Conservation (phyloP, 2,797 vertebrate species). For the Serranus cabrilla region DNA sequence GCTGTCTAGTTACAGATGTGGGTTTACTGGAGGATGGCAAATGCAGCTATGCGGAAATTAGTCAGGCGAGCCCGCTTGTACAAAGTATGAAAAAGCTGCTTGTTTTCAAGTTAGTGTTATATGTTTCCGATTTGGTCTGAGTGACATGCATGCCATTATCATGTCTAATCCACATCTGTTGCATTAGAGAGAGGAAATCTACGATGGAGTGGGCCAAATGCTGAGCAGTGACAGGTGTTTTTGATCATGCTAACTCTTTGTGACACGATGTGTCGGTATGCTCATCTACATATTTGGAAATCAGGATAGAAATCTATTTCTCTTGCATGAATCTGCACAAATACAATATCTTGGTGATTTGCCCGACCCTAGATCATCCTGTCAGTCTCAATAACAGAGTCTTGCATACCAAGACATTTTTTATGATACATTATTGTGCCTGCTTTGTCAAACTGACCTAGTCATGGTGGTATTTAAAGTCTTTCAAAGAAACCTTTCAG, state of each 20-base stretch:
- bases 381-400: slow-evolving; percentile 4
- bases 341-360: background rate
- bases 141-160: background rate
- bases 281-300: background rate
- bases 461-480: slow-evolving; percentile 41
- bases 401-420: slow-evolving; percentile 22
- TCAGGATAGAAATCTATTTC: background rate
- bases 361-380: no score
- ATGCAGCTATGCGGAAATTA: background rate
- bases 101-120: background rate
- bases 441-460: slow-evolving; percentile 34
- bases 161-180: slow-evolving; percentile 2
- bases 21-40: background rate
- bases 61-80: background rate
- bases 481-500: slow-evolving; percentile 55
- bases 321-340: background rate
- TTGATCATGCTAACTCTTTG: background rate
- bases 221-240: slow-evolving; percentile 8
- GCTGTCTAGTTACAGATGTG: slow-evolving; percentile 7
- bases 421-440: slow-evolving; percentile 21
- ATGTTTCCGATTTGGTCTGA: slow-evolving; percentile 11
- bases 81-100: background rate
- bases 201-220: background rate
- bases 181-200: background rate
- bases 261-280: slow-evolving; percentile 1